These are phyloP conservation scores for Xenopus laevis DNA, from an alignment of 2,113 vertebrate species.

Conservation along the genomic window DNA sequence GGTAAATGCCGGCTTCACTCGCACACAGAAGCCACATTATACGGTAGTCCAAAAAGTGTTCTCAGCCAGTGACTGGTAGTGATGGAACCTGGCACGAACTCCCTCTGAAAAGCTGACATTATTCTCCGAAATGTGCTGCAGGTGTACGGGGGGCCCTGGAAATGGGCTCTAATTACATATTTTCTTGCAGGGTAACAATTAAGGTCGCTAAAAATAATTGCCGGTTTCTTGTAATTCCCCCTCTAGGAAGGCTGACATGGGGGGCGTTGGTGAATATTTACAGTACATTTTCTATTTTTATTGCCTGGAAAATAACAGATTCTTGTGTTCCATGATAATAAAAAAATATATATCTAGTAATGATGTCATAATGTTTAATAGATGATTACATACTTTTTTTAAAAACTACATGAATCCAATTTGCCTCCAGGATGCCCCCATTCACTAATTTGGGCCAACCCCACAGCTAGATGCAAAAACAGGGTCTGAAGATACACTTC, in stretches of 20 bases:
- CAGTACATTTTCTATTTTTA: no score
- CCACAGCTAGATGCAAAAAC: no score
- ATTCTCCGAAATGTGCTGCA: constrained; percentile 90
- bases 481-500: no score
- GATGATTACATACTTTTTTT: no score
- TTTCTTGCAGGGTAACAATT: constrained; percentile 91
- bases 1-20: constrained; percentile 97
- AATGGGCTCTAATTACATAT: constrained; percentile 95
- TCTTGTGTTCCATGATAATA: no score
- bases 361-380: no score
- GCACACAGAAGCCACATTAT: constrained; percentile 88
- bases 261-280: no score
- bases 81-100: constrained; percentile 87
- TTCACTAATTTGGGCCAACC: no score
- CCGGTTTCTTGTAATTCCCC: constrained; percentile 81
- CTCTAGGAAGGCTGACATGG: constrained; percentile 81
- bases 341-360: no score
- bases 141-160: constrained; percentile 89
- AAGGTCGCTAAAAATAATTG: constrained; percentile 96
- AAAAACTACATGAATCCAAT: no score
- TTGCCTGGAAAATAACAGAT: no score
- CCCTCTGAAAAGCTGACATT: constrained; percentile 93
- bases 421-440: no score
- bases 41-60: constrained; percentile 87
- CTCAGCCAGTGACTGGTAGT: constrained; percentile 93